Percentiles rank a stretch among this genome's conserved stretches.
These are phyloP conservation scores for Hyperoplus lanceolatus DNA, from an alignment of 2,797 vertebrate species.

Conservation along the genomic window DNA sequence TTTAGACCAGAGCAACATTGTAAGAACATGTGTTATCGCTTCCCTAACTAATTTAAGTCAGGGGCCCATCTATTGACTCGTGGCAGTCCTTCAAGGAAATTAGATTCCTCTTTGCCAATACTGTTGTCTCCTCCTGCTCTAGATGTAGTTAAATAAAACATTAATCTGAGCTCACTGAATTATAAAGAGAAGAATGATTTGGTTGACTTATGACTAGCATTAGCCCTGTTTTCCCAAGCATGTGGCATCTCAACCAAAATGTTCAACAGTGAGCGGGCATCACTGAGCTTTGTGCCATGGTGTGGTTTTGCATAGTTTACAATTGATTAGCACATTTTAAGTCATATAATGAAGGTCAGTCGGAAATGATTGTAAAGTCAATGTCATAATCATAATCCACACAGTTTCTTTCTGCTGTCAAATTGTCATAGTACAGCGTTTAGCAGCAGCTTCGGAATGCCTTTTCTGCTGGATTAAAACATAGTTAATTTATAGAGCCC, in stretches of 20 bases:
- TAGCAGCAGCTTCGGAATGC: constrained; percentile 12
- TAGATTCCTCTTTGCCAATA: neutral
- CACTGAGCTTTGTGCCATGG: constrained; percentile 19
- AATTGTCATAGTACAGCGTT: constrained; percentile 7
- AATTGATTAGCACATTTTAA: constrained; percentile 36
- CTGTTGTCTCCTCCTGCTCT: neutral
- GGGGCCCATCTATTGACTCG: constrained; percentile 21
- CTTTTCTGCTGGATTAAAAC: neutral
- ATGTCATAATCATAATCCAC: constrained; percentile 9
- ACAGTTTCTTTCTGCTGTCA: constrained; percentile 19
- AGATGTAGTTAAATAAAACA: neutral
- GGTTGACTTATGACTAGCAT: constrained; percentile 6
- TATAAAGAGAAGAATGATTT: constrained; percentile 19
- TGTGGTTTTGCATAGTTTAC: constrained; percentile 51
- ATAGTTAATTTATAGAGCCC: neutral
- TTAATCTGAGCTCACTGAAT: neutral
- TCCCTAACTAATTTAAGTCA: constrained; percentile 24
- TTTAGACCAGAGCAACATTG: constrained; percentile 30
- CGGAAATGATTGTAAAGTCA: constrained; percentile 39
- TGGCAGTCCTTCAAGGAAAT: constrained; percentile 27
- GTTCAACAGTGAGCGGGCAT: constrained; percentile 30
- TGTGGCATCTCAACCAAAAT: constrained; percentile 18
- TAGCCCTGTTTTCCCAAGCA: constrained; percentile 2
- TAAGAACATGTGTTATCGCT: constrained; percentile 35
- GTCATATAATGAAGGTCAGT: constrained; percentile 41